phyloP scores from a whole-genome alignment of 2,113 vertebrate species.

The Camelus bactrianus region DNA sequence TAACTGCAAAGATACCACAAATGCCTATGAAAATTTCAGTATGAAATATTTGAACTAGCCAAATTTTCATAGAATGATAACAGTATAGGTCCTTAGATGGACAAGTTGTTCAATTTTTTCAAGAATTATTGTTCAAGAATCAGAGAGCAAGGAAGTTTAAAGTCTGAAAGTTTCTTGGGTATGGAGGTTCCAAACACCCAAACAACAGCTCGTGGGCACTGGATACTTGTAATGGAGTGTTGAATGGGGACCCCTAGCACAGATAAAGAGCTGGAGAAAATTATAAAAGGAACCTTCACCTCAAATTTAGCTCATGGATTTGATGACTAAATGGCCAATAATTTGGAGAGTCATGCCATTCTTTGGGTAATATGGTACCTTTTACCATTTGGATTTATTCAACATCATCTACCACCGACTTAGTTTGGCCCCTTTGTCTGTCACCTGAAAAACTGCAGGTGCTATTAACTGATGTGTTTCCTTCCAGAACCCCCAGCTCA shows the following conservation, averaged over 20 bases:
- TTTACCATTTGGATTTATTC: background rate
- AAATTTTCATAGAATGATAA: background rate
- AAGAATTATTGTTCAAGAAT: conserved; percentile 9
- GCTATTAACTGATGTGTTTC: background rate
- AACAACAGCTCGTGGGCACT: background rate
- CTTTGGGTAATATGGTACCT: background rate
- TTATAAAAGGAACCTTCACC: background rate
- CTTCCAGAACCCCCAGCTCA: background rate
- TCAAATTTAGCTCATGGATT: background rate
- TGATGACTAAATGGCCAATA: background rate
- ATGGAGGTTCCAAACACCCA: background rate
- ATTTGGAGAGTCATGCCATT: background rate
- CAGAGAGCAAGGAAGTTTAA: background rate
- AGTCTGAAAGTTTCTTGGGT: background rate
- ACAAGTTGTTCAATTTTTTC: background rate
- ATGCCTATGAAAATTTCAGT: background rate
- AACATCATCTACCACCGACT: background rate
- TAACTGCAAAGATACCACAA: background rate
- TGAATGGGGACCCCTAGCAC: background rate
- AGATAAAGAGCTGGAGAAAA: background rate
- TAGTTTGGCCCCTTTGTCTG: background rate
- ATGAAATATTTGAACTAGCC: background rate
- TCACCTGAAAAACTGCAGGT: background rate
- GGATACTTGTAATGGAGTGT: background rate
- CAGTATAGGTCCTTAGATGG: background rate